These are phyloP conservation scores for Poeciliopsis infans DNA, from an alignment of 2,797 vertebrate species.

Conservation along the genomic window DNA sequence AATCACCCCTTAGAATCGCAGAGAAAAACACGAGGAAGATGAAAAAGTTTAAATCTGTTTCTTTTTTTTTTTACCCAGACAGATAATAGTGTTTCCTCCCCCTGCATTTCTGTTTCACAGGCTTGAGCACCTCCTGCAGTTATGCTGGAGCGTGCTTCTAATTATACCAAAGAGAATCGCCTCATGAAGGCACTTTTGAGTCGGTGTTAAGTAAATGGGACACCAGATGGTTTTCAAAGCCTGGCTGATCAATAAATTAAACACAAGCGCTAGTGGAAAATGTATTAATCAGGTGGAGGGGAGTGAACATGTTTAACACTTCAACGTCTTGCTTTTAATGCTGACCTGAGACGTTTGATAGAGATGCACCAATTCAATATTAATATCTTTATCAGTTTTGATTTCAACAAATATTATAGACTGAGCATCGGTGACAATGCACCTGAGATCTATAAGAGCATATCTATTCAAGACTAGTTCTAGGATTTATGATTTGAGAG, in stretches of 20 bases:
- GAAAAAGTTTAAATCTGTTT: slow-evolving; percentile 68
- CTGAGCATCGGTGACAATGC: no score
- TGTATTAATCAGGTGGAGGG: slow-evolving; percentile 57
- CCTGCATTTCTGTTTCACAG: slow-evolving; percentile 66
- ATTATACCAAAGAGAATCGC: slow-evolving; percentile 78
- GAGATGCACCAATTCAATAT: no score
- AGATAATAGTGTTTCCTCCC: slow-evolving; percentile 75
- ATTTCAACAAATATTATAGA: no score
- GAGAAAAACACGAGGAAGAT: slow-evolving; percentile 64
- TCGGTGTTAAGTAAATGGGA: slow-evolving; percentile 82
- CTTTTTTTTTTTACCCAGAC: slow-evolving; percentile 45
- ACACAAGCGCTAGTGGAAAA: slow-evolving; percentile 60
- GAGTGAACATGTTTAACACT: slow-evolving; percentile 34
- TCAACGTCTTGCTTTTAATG: slow-evolving; percentile 35
- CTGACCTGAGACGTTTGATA: not conserved
- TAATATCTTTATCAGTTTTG: no score
- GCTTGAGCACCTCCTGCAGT: slow-evolving; percentile 73
- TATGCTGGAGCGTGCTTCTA: slow-evolving; percentile 67
- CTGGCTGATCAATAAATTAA: slow-evolving; percentile 82
- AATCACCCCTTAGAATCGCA: slow-evolving; percentile 84
- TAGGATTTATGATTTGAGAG: no score
- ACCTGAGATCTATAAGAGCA: no score
- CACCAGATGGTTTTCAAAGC: slow-evolving; percentile 81
- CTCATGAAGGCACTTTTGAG: slow-evolving; percentile 79
- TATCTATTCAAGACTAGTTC: no score